Percentiles rank a stretch among this genome's conserved stretches.
Evolutionary conservation across 2,113 vertebrate species (phyloP).

Genomic region (Xenopus borealis): DNA sequence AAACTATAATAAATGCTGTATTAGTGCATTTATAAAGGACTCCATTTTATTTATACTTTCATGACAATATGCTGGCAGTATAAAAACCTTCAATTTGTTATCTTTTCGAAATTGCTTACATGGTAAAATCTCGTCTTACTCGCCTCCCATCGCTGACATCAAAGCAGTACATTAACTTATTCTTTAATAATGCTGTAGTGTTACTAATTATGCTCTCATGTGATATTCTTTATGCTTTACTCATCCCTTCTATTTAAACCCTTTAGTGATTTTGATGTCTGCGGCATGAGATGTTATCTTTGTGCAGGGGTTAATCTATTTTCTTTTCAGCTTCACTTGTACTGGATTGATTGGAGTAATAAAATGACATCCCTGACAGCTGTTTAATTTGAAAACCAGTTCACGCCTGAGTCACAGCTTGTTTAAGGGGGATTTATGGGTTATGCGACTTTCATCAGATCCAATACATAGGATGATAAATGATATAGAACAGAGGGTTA

Average conservation of each 20-base stretch:
- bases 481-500: constrained; percentile 66
- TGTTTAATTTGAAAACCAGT: constrained; percentile 72
- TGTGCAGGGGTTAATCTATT: constrained; percentile 57
- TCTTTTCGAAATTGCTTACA: background rate
- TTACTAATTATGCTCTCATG: too few relatives aligned
- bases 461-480: constrained; percentile 49
- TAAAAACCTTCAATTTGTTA: background rate
- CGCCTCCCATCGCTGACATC: too few relatives aligned
- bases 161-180: too few relatives aligned
- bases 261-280: too few relatives aligned
- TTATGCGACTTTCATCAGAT: constrained; percentile 64
- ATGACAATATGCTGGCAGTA: too few relatives aligned
- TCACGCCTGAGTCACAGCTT: constrained; percentile 72
- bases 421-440: constrained; percentile 86
- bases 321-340: constrained; percentile 67
- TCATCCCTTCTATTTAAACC: too few relatives aligned
- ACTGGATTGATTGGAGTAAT: constrained; percentile 84
- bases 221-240: too few relatives aligned
- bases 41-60: background rate
- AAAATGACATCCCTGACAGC: constrained; percentile 64
- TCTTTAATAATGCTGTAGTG: too few relatives aligned
- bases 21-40: background rate
- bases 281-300: constrained; percentile 21
- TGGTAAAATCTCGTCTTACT: too few relatives aligned
- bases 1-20: too few relatives aligned